These are phyloP conservation scores for Rapana venosa DNA, from an alignment of 2,888 invertebrate species.

Conservation along the genomic window DNA sequence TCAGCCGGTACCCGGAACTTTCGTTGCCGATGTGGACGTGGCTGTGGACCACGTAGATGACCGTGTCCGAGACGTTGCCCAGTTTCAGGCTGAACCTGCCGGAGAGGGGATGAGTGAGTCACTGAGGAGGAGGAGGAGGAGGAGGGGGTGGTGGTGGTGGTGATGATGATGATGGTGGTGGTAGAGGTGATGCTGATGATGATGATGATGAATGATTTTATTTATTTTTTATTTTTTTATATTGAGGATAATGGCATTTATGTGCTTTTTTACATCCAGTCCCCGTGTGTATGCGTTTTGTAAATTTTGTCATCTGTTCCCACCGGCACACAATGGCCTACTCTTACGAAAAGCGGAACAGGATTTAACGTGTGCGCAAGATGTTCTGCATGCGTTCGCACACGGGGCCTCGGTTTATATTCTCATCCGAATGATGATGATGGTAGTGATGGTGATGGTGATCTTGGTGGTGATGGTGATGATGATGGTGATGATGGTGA, in stretches of 20 bases:
- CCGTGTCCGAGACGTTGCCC: neutral
- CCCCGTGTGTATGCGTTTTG: too few relatives aligned
- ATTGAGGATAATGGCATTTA: too few relatives aligned
- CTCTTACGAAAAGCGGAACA: too few relatives aligned
- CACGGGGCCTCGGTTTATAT: too few relatives aligned
- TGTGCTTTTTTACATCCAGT: too few relatives aligned
- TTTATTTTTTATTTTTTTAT: too few relatives aligned
- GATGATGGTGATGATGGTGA: constrained; percentile 8
- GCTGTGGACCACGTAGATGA: neutral
- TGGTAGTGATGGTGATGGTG: neutral
- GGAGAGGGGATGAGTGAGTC: too few relatives aligned
- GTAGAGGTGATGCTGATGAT: neutral
- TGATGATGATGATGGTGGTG: constrained; percentile 12
- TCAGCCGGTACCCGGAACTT: constrained; percentile 5
- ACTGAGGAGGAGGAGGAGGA: neutral
- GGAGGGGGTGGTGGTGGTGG: neutral
- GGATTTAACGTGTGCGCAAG: too few relatives aligned
- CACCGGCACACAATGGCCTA: too few relatives aligned
- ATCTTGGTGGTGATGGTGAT: neutral
- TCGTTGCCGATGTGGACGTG: constrained; percentile 20
- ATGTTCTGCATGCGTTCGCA: too few relatives aligned
- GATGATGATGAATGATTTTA: neutral
- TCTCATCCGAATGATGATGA: too few relatives aligned
- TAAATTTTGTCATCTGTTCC: too few relatives aligned
- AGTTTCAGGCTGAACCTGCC: constrained; percentile 13